Conservation (phyloP, 2,888 invertebrate genomes). For the Artemia sp. region DNA sequence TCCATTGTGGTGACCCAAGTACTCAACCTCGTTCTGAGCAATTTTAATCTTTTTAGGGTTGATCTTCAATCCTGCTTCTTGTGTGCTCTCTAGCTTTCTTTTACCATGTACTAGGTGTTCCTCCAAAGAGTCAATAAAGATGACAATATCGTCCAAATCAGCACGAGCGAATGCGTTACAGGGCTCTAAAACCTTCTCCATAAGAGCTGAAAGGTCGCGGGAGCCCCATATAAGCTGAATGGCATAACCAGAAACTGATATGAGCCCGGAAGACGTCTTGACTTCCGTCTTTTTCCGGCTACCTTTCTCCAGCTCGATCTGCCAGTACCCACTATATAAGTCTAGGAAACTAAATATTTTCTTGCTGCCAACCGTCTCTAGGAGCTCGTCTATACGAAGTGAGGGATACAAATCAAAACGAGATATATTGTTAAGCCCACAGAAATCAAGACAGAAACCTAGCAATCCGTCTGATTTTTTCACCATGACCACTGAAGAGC, state of each 20-base stretch:
- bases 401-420: too few relatives aligned
- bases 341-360: too few relatives aligned
- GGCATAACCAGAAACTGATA: slow-evolving; percentile 29
- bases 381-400: too few relatives aligned
- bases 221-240: slow-evolving; percentile 27
- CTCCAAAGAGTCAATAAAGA: background rate
- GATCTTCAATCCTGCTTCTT: slow-evolving; percentile 5
- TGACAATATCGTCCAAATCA: background rate
- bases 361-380: too few relatives aligned
- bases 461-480: too few relatives aligned
- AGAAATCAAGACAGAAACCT: too few relatives aligned
- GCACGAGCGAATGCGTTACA: background rate
- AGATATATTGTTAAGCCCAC: too few relatives aligned
- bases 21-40: background rate
- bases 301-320: slow-evolving; percentile 29
- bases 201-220: slow-evolving; percentile 30
- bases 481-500: too few relatives aligned
- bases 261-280: slow-evolving; percentile 30
- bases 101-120: slow-evolving; percentile 8
- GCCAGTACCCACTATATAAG: slow-evolving; percentile 29
- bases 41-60: slow-evolving; percentile 6
- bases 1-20: slow-evolving; percentile 12
- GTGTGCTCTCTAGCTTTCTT: background rate
- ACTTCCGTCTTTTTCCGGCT: slow-evolving; percentile 31
- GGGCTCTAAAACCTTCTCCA: slow-evolving; percentile 27